A percentile compares a stretch with the other conserved stretches of the same genome.
phyloP scores from a whole-genome alignment of 53 echinoderm and acorn worm genomes.

The Stichopus horrens region DNA sequence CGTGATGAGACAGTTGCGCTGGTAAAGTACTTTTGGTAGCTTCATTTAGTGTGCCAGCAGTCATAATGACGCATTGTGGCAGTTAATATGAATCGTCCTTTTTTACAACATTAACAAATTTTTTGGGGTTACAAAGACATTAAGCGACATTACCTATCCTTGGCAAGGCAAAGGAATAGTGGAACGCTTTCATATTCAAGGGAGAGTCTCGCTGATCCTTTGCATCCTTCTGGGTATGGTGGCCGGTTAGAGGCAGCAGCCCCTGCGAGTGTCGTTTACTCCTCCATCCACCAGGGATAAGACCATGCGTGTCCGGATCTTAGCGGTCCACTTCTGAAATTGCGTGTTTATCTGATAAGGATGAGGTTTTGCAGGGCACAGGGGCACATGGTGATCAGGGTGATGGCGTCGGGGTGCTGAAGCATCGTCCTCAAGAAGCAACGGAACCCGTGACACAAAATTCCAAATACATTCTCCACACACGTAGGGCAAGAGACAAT shows the following conservation, averaged over 20 bases:
- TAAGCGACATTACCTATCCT: slow-evolving; percentile 59
- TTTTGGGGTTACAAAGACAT: slow-evolving; percentile 48
- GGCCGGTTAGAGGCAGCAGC: slow-evolving; percentile 7
- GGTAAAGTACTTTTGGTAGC: slow-evolving; percentile 50
- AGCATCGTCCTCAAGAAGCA: no score
- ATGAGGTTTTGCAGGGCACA: no score
- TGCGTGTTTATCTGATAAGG: no score
- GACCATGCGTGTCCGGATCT: no score
- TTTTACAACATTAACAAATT: slow-evolving; percentile 27
- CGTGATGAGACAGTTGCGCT: slow-evolving; percentile 61
- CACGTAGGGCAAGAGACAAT: no score
- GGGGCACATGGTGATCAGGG: no score
- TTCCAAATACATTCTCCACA: no score
- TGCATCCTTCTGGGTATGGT: slow-evolving; percentile 31
- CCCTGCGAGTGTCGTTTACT: not conserved
- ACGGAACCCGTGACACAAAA: no score
- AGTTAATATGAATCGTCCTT: slow-evolving; percentile 57
- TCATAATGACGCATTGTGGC: slow-evolving; percentile 60
- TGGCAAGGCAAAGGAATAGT: slow-evolving; percentile 54
- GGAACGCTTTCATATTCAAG: slow-evolving; percentile 54
- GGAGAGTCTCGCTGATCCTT: slow-evolving; percentile 49
- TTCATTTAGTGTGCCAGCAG: slow-evolving; percentile 45
- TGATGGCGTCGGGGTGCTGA: no score
- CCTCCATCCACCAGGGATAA: no score
- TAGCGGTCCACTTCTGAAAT: no score